Conservation (phyloP, 2,113 vertebrate species). For the Mirza zaza region DNA sequence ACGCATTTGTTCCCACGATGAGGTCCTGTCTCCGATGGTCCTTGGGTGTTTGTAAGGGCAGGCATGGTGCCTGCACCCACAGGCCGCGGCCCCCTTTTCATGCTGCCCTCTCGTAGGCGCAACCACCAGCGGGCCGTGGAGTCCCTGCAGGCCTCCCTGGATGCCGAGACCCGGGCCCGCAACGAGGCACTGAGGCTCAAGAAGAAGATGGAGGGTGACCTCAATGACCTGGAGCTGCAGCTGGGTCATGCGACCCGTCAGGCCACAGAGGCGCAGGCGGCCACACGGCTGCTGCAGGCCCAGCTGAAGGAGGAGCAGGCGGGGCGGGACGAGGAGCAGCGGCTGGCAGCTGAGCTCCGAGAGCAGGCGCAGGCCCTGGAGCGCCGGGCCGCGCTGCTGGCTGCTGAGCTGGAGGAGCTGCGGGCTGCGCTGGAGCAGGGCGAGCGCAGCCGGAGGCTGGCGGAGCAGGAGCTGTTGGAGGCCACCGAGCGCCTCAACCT, state of each 20-base stretch:
- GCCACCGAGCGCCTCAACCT: constrained; percentile 92
- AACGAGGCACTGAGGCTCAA: constrained; percentile 92
- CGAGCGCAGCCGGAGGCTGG: constrained; percentile 90
- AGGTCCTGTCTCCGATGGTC: background rate
- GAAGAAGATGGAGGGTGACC: constrained; percentile 97
- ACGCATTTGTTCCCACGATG: background rate
- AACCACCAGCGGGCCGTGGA: constrained; percentile 93
- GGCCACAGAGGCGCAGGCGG: constrained; percentile 90
- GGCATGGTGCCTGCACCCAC: fast-evolving
- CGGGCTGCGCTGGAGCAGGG: constrained; percentile 90
- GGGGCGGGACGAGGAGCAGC: constrained; percentile 90
- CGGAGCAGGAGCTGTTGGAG: constrained; percentile 94
- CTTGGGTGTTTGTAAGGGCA: background rate
- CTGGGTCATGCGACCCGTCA: constrained; percentile 92
- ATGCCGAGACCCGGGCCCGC: constrained; percentile 91
- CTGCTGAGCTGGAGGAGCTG: constrained; percentile 92
- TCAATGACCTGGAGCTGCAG: constrained; percentile 96
- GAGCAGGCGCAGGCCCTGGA: constrained; percentile 91
- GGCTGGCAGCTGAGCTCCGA: constrained; percentile 89
- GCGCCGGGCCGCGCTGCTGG: constrained; percentile 89
- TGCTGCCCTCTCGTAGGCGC: constrained; percentile 79
- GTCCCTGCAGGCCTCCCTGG: constrained; percentile 92
- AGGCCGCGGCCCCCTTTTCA: background rate
- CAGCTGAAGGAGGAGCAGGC: constrained; percentile 95
- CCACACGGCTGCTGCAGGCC: constrained; percentile 89